Evolutionary conservation across 2,113 vertebrate species (phyloP).

Genomic region (Psilopogon haemacephalus): DNA sequence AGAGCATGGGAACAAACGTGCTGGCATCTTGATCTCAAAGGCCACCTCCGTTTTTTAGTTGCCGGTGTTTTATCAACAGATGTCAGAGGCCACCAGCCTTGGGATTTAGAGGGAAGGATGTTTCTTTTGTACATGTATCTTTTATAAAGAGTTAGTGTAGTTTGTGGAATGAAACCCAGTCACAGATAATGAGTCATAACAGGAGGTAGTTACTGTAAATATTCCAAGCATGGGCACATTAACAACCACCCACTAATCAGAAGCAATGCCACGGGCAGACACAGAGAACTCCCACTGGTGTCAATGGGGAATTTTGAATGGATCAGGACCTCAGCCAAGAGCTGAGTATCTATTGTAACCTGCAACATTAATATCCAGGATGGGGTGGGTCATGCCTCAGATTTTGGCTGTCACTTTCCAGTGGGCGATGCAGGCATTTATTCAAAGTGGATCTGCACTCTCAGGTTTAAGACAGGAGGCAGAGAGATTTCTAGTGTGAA

Average conservation of each 20-base stretch:
- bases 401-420: neutral
- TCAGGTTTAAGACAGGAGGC: neutral
- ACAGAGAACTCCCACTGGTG: constrained; percentile 36
- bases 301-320: constrained; percentile 27
- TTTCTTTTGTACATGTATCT: neutral
- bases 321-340: constrained; percentile 14
- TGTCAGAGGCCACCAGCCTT: neutral
- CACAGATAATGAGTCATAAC: constrained; percentile 55
- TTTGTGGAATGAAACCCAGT: constrained; percentile 1
- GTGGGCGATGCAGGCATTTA: neutral
- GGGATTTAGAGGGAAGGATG: neutral
- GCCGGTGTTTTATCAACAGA: neutral
- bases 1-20: accelerated
- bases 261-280: constrained; percentile 25
- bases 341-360: neutral
- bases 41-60: neutral
- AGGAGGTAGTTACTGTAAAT: constrained; percentile 61
- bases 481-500: neutral
- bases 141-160: neutral
- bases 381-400: neutral
- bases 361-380: neutral
- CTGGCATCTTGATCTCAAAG: neutral
- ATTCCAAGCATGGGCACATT: constrained; percentile 52
- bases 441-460: neutral
- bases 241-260: constrained; percentile 63